Conservation (phyloP, 2,888 invertebrate genomes). For the Papilio gigon region DNA sequence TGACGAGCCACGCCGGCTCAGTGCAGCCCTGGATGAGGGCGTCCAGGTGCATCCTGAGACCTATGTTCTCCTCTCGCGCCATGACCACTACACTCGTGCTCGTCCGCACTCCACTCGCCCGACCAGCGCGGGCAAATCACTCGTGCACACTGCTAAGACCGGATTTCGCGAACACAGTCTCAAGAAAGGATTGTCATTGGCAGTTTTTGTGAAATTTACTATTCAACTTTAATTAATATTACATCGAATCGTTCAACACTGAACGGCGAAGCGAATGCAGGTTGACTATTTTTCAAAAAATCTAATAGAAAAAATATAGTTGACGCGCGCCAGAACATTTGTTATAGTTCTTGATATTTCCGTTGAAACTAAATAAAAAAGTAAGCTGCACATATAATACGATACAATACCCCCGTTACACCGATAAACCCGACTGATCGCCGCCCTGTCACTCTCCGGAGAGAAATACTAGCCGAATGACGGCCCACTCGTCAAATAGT, state of each 20-base stretch:
- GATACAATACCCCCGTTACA: too few species aligned
- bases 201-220: slow-evolving; percentile 9
- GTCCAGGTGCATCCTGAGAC: slow-evolving; percentile 9
- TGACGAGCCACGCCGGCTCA: slow-evolving; percentile 9
- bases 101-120: not conserved
- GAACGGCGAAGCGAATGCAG: not conserved
- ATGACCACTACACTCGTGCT: not conserved
- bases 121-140: slow-evolving; percentile 1
- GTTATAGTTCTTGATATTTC: too few species aligned
- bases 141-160: slow-evolving; percentile 27
- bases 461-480: too few species aligned
- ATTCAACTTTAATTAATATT: slow-evolving; percentile 7
- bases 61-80: slow-evolving; percentile 20
- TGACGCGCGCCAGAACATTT: too few species aligned
- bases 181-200: slow-evolving; percentile 13
- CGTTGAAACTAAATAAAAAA: too few species aligned
- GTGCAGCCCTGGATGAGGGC: slow-evolving; percentile 12
- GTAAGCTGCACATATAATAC: too few species aligned
- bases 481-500: too few species aligned
- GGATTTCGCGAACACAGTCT: slow-evolving; percentile 7
- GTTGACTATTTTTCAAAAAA: too few species aligned
- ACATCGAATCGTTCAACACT: not conserved
- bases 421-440: too few species aligned
- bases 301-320: too few species aligned
- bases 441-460: too few species aligned